These are phyloP conservation scores for Acanthosoma haemorrhoidale DNA, from an alignment of 2,888 invertebrate genomes.

Conservation along the genomic window DNA sequence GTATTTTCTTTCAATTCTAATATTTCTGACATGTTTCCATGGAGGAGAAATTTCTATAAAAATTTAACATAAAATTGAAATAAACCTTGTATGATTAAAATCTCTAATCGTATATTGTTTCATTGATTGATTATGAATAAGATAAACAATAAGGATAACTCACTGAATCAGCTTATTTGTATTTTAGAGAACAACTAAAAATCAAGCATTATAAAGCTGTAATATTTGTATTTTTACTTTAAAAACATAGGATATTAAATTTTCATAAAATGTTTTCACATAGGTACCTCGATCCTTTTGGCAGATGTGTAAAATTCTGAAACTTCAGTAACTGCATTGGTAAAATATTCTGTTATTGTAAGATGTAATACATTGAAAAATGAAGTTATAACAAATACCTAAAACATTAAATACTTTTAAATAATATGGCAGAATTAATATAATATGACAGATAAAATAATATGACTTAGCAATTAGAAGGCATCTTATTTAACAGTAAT, in stretches of 20 bases:
- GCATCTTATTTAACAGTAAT: too few relatives aligned
- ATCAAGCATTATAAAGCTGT: too few relatives aligned
- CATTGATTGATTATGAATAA: too few relatives aligned
- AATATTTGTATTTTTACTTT: too few relatives aligned
- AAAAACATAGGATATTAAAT: too few relatives aligned
- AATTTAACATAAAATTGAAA: too few relatives aligned
- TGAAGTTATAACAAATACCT: constrained; percentile 46
- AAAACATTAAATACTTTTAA: constrained; percentile 18
- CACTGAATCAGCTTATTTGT: too few relatives aligned
- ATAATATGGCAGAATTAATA: not conserved
- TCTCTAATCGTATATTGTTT: too few relatives aligned
- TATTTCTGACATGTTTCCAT: not conserved
- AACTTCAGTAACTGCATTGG: constrained; percentile 56
- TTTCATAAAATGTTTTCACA: constrained; percentile 28
- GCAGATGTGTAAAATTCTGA: constrained; percentile 62
- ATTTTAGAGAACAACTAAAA: too few relatives aligned
- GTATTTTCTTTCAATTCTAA: not conserved
- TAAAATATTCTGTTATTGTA: constrained; percentile 46
- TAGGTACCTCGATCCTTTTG: constrained; percentile 56
- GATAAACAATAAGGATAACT: too few relatives aligned
- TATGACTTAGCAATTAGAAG: not conserved
- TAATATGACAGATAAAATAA: not conserved
- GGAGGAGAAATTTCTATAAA: constrained; percentile 45
- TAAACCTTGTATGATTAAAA: too few relatives aligned
- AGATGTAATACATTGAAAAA: constrained; percentile 46